phyloP scores from a whole-genome alignment of 2,113 vertebrate species.

The Ammospiza caudacuta region DNA sequence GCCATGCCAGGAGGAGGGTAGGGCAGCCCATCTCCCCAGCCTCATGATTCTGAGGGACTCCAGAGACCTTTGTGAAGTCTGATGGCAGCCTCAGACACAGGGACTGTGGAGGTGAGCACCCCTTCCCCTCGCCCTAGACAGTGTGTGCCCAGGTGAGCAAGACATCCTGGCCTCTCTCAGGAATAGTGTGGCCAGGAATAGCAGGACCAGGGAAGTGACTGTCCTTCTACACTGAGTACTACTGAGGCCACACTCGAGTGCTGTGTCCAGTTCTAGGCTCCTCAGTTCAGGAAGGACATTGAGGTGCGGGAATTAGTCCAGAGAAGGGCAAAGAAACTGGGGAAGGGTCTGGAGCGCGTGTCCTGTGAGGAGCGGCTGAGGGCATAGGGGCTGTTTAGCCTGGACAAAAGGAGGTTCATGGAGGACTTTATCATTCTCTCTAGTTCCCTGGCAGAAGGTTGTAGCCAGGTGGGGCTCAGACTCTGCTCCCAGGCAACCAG shows the following conservation, averaged over 20 bases:
- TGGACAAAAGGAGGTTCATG: background rate
- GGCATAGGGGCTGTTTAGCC: background rate
- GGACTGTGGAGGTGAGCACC: background rate
- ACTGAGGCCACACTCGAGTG: background rate
- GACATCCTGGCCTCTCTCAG: background rate
- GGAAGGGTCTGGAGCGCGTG: background rate
- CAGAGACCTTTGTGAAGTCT: no score
- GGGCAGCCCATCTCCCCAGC: rapidly evolving
- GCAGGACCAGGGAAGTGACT: background rate
- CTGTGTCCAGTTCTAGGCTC: background rate
- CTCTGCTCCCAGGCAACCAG: background rate
- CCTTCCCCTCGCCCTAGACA: no score
- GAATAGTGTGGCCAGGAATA: background rate
- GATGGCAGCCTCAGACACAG: background rate
- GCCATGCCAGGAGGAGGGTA: rapidly evolving
- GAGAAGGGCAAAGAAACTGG: background rate
- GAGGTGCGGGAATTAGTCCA: background rate
- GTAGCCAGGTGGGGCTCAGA: background rate
- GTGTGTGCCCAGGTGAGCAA: background rate
- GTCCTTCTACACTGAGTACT: no score
- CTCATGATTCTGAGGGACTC: background rate
- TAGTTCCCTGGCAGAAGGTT: background rate
- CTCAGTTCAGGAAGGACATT: background rate
- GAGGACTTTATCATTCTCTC: no score
- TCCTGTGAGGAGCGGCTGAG: background rate